Conservation (phyloP, 2,797 vertebrate species). For the Todus mexicanus region DNA sequence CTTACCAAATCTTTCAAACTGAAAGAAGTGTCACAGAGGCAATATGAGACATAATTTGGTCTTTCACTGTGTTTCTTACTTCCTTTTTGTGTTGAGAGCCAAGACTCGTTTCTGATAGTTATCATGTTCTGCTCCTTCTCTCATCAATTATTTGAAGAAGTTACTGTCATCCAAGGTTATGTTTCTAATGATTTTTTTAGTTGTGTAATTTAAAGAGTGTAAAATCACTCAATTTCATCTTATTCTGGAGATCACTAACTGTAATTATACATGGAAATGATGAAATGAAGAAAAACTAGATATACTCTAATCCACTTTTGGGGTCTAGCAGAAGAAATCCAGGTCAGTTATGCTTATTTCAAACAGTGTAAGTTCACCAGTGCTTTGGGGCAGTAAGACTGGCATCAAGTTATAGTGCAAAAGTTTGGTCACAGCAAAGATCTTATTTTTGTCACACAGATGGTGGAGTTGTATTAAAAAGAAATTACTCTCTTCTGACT, state of each 20-base stretch:
- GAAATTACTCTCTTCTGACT: neutral
- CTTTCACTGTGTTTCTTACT: conserved; percentile 13
- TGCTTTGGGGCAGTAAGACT: neutral
- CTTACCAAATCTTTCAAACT: conserved; percentile 21
- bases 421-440: neutral
- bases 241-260: conserved; percentile 22
- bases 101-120: conserved; percentile 7
- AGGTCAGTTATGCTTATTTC: neutral
- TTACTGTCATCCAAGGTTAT: conserved; percentile 29
- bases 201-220: conserved; percentile 38
- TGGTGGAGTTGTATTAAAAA: neutral
- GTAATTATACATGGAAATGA: conserved; percentile 44
- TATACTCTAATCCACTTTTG: neutral
- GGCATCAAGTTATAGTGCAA: neutral
- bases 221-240: conserved; percentile 46
- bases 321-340: neutral
- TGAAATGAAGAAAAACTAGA: conserved; percentile 11
- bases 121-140: conserved; percentile 36
- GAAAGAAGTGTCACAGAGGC: neutral
- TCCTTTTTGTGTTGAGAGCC: conserved; percentile 16
- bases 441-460: neutral
- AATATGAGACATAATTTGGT: neutral
- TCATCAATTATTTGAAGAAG: conserved; percentile 54
- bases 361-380: neutral
- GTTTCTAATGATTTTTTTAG: conserved; percentile 54